phyloP scores from a whole-genome alignment of 2,113 vertebrate genomes.

The Oxyruncus cristatus region DNA sequence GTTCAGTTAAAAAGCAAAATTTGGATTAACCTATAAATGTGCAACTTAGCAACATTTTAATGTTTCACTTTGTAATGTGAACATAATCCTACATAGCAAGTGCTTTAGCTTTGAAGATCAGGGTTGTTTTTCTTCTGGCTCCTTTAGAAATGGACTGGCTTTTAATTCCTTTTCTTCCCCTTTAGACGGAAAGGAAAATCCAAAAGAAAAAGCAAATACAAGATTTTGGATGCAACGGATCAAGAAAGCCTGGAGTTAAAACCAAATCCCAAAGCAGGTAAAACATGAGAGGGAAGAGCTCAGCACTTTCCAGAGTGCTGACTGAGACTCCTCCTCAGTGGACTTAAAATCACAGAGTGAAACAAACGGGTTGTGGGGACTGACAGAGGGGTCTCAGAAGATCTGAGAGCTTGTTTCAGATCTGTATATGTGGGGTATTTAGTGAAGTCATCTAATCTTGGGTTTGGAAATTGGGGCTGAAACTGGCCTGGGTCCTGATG shows the following conservation, averaged over 20 bases:
- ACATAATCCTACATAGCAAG: not conserved
- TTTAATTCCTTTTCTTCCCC: not conserved
- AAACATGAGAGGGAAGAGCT: constrained; percentile 10
- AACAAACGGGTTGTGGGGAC: not conserved
- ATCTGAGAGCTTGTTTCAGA: not conserved
- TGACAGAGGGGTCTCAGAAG: not conserved
- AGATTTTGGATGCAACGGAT: constrained; percentile 90
- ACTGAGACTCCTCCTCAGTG: not conserved
- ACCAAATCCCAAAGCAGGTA: constrained; percentile 83
- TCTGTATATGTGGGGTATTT: not conserved
- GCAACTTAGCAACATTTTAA: not conserved
- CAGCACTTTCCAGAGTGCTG: not conserved
- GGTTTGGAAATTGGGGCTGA: not conserved
- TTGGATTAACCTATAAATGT: constrained; percentile 3
- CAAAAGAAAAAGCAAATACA: constrained; percentile 94
- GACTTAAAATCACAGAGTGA: not conserved
- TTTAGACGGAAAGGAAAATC: constrained; percentile 88
- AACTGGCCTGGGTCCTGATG: not conserved
- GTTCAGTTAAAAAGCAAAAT: not conserved
- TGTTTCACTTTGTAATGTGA: not conserved
- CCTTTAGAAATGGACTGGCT: not conserved
- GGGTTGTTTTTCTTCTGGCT: not conserved
- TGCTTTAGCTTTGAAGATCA: not conserved
- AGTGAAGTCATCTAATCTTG: not conserved
- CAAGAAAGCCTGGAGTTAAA: constrained; percentile 91